Percentiles rank a stretch among this genome's conserved stretches.
Evolutionary conservation across 1,140 invertebrate species (phyloP).

Genomic region (Drosophila parabipectinata): DNA sequence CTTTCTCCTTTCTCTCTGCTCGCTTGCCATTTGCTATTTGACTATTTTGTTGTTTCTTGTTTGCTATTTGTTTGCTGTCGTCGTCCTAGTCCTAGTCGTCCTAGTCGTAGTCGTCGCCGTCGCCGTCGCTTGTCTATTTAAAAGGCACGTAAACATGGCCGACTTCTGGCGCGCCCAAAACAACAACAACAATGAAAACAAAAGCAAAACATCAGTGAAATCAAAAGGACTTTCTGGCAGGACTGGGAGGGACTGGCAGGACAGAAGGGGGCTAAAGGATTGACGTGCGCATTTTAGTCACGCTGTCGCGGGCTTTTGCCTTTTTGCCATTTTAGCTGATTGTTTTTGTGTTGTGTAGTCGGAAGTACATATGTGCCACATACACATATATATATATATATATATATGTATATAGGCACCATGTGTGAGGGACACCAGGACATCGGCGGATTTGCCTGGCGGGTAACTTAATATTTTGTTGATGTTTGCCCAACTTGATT

Average conservation of each 20-base stretch:
- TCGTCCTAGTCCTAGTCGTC: slow-evolving; percentile 6
- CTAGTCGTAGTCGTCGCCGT: too few species aligned
- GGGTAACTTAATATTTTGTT: slow-evolving; percentile 75
- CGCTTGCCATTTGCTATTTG: neutral
- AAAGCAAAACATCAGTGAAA: slow-evolving; percentile 21
- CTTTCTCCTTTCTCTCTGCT: neutral
- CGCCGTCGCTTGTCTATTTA: slow-evolving; percentile 54
- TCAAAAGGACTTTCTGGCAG: slow-evolving; percentile 17
- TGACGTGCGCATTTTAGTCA: slow-evolving; percentile 74
- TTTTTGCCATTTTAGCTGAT: slow-evolving; percentile 76
- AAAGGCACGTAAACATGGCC: slow-evolving; percentile 64
- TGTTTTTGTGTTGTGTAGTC: slow-evolving; percentile 60
- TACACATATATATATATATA: neutral
- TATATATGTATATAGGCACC: too few species aligned
- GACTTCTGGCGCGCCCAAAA: slow-evolving; percentile 57
- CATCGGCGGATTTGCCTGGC: slow-evolving; percentile 26
- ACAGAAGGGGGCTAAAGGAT: slow-evolving; percentile 52
- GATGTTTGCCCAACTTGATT: slow-evolving; percentile 76
- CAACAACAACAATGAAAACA: slow-evolving; percentile 30
- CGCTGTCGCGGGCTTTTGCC: slow-evolving; percentile 63
- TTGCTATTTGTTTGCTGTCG: slow-evolving; percentile 45
- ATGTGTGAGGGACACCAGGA: neutral
- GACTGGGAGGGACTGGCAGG: neutral
- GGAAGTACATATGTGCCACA: neutral
- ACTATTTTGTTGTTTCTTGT: neutral